These are phyloP conservation scores for Novumbra hubbsi DNA, from an alignment of 2,797 vertebrate genomes.

Conservation along the genomic window DNA sequence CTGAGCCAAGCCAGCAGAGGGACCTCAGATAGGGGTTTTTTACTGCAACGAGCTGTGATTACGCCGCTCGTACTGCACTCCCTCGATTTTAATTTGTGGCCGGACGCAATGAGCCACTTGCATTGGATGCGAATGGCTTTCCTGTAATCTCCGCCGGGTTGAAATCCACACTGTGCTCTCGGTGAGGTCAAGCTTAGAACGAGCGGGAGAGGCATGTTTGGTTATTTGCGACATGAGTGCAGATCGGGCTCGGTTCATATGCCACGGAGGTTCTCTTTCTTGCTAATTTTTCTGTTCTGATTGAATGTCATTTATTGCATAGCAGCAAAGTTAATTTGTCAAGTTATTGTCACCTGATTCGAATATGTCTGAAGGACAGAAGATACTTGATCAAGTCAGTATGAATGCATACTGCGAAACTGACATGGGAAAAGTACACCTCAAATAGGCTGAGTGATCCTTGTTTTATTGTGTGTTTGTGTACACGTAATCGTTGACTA, in stretches of 20 bases:
- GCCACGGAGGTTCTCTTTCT: background rate
- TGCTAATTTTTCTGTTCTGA: background rate
- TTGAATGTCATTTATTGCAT: background rate
- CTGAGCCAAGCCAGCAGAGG: slow-evolving; percentile 7
- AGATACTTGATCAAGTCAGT: background rate
- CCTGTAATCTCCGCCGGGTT: slow-evolving; percentile 17
- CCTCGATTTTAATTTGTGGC: background rate
- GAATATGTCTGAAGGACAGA: background rate
- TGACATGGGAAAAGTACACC: background rate
- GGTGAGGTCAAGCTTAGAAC: background rate
- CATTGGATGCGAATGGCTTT: slow-evolving; percentile 4
- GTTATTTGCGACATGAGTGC: background rate
- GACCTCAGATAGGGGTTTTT: background rate
- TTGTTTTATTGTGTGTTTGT: no score
- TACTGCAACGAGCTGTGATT: background rate
- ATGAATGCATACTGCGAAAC: background rate
- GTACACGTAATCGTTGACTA: no score
- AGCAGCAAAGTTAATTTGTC: background rate
- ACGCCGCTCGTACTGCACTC: background rate
- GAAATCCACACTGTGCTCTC: background rate
- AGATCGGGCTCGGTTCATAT: background rate
- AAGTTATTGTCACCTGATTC: background rate
- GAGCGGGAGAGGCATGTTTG: background rate
- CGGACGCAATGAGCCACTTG: background rate
- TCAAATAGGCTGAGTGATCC: no score